Conservation (phyloP, 2,797 vertebrate species). For the Muraenolepis orangiensis region DNA sequence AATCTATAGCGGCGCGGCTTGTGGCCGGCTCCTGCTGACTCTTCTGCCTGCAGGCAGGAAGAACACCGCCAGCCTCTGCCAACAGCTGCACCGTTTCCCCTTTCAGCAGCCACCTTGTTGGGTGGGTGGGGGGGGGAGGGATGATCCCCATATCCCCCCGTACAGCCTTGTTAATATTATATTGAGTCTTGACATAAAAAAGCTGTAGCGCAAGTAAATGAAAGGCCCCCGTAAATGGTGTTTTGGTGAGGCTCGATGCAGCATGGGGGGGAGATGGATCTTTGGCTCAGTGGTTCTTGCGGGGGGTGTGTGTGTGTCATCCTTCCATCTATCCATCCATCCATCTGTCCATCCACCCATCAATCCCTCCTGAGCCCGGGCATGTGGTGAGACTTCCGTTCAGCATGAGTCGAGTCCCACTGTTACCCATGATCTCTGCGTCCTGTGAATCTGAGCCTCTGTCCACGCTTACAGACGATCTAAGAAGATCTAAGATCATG, state of each 20-base stretch:
- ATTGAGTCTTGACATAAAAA: background rate
- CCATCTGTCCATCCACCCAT: background rate
- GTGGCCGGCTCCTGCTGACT: background rate
- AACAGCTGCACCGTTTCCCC: background rate
- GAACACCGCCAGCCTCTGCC: background rate
- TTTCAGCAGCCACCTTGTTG: background rate
- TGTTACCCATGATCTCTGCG: background rate
- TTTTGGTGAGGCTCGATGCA: background rate
- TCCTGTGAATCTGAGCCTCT: background rate
- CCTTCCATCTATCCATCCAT: background rate
- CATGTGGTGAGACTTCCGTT: background rate
- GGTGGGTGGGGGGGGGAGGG: no score
- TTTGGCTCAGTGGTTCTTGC: background rate
- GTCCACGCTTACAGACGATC: background rate
- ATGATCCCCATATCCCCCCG: background rate
- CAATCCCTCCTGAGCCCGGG: background rate
- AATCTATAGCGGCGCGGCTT: constrained; percentile 64
- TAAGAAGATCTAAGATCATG: constrained; percentile 63
- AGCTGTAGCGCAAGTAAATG: background rate
- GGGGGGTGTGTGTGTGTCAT: background rate
- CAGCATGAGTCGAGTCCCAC: background rate
- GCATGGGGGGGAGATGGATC: background rate
- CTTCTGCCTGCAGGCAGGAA: constrained; percentile 36
- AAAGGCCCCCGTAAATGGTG: background rate
- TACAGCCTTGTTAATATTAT: background rate